Conservation (phyloP, 1,140 invertebrate genomes). For the Stegodyphus dumicola region DNA sequence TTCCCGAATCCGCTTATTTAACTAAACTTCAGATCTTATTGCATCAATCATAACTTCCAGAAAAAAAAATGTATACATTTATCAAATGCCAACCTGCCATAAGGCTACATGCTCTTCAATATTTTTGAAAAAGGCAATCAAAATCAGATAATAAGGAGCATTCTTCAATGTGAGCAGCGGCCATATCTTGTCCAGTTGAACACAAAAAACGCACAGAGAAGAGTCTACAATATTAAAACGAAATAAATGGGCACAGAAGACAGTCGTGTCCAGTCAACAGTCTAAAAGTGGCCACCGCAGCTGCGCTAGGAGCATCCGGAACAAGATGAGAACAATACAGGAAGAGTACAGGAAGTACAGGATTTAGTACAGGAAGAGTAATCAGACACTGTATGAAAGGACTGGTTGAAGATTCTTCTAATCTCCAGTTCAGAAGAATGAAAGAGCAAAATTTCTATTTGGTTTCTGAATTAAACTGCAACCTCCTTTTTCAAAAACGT, state of each 20-base stretch:
- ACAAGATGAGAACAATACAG: background rate
- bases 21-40: no score
- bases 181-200: background rate
- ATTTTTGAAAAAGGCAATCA: background rate
- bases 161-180: background rate
- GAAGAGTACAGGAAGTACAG: background rate
- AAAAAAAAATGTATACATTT: background rate
- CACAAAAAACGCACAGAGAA: background rate
- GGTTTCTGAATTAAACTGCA: background rate
- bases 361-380: background rate
- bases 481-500: background rate
- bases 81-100: constrained; percentile 11
- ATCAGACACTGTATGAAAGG: background rate
- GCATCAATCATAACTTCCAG: no score
- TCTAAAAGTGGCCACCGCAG: background rate
- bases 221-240: background rate
- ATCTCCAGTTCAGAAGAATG: background rate
- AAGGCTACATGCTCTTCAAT: background rate
- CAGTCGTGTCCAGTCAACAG: background rate
- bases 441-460: background rate
- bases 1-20: no score
- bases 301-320: background rate
- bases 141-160: background rate
- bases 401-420: background rate
- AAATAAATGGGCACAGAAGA: background rate